Conservation (phyloP, 2,797 vertebrate genomes). For the Cyprinella venusta region DNA sequence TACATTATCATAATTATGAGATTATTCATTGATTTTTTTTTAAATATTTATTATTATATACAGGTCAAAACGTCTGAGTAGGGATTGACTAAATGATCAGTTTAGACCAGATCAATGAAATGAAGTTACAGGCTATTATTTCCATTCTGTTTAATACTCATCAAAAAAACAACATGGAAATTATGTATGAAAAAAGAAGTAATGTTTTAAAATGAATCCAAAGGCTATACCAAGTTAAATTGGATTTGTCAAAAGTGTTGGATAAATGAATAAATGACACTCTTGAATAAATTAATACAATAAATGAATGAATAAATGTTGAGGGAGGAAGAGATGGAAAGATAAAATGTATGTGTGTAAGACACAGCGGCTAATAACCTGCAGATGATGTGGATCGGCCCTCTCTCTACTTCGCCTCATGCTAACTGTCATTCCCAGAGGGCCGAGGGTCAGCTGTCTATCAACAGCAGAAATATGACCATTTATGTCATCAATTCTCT, state of each 20-base stretch:
- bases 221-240: background rate
- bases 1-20: background rate
- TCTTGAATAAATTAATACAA: too few species aligned
- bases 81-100: background rate
- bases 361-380: constrained; percentile 49
- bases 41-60: background rate
- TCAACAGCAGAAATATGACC: constrained; percentile 64
- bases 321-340: background rate
- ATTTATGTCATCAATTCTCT: constrained; percentile 53
- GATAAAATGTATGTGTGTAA: constrained; percentile 28
- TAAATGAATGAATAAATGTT: too few species aligned
- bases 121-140: background rate
- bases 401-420: constrained; percentile 26
- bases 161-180: background rate
- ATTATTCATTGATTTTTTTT: background rate
- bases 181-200: background rate
- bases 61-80: background rate
- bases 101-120: background rate
- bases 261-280: too few species aligned
- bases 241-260: background rate
- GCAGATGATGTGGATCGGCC: constrained; percentile 26
- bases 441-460: constrained; percentile 65
- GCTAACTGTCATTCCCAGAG: constrained; percentile 39
- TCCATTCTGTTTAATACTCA: background rate
- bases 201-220: background rate